These are phyloP conservation scores for Chrysolina americana DNA, from an alignment of 2,888 invertebrate species.

Conservation along the genomic window DNA sequence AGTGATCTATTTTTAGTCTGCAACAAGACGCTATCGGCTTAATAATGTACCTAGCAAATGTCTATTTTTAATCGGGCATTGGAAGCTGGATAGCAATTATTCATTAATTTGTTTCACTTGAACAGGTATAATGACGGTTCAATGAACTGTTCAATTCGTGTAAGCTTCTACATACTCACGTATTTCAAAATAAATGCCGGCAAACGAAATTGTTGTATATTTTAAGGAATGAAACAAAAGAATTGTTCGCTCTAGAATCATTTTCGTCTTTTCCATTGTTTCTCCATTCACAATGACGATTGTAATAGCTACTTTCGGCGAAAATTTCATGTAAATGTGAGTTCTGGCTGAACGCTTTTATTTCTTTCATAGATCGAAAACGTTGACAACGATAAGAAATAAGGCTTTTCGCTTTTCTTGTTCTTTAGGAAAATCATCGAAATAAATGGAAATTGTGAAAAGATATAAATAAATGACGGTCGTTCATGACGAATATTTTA, in stretches of 20 bases:
- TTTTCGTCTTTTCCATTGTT: conserved; percentile 12
- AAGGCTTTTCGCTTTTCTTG: no score
- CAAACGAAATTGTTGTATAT: conserved; percentile 13
- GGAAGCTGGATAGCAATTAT: not conserved
- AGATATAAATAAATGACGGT: no score
- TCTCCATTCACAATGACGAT: not conserved
- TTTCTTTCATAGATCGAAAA: no score
- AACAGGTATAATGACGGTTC: conserved; percentile 18
- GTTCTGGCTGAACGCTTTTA: no score
- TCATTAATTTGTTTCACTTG: conserved; percentile 7
- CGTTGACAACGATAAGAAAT: no score
- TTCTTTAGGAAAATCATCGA: no score
- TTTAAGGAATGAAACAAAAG: conserved; percentile 7
- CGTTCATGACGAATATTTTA: no score
- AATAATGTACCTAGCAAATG: conserved; percentile 3
- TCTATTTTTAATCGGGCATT: conserved; percentile 21
- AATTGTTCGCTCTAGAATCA: conserved; percentile 14
- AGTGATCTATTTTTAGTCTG: conserved; percentile 8
- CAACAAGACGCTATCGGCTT: not conserved
- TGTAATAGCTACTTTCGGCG: not conserved
- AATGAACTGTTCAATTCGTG: not conserved
- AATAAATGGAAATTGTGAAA: no score
- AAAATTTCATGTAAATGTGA: conserved; percentile 3
- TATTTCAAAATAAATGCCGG: conserved; percentile 17
- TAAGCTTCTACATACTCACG: not conserved